Percentiles rank a stretch among this genome's conserved stretches.
These are phyloP conservation scores for Pherbina coryleti DNA, from an alignment of 2,888 invertebrate species.

Conservation along the genomic window DNA sequence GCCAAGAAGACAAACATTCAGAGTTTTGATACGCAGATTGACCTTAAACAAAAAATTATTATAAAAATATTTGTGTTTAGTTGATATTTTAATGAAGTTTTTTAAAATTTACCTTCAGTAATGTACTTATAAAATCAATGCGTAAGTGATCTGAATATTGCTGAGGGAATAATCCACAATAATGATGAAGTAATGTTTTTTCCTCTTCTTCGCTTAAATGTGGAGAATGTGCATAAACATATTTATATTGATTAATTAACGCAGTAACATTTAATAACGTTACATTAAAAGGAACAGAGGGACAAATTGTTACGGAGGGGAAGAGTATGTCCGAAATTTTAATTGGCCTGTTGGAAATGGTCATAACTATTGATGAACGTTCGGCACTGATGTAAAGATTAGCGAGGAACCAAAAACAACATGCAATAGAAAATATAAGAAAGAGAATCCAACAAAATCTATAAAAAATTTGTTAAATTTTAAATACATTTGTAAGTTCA, in stretches of 20 bases:
- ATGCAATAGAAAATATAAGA: constrained; percentile 1
- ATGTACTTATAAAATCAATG: neutral
- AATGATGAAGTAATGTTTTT: neutral
- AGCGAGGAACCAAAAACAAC: constrained; percentile 7
- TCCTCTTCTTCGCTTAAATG: neutral
- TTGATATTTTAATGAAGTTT: no score
- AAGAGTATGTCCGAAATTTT: constrained; percentile 13
- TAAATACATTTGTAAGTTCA: neutral
- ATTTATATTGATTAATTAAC: neutral
- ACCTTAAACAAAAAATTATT: no score
- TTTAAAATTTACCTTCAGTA: neutral
- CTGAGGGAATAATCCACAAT: neutral
- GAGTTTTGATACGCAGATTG: no score
- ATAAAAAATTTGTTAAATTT: neutral
- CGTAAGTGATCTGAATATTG: neutral
- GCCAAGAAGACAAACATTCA: no score
- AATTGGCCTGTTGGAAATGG: constrained; percentile 13
- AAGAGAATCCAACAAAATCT: constrained; percentile 8
- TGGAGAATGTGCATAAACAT: neutral
- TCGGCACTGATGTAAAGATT: constrained; percentile 13
- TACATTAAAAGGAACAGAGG: neutral
- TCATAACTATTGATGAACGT: constrained; percentile 1
- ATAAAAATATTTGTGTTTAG: no score
- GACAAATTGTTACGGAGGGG: neutral
- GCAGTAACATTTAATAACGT: neutral